Base-by-base conservation (phyloP, 2,888 invertebrate species). In the Piscicola geometra region DNA sequence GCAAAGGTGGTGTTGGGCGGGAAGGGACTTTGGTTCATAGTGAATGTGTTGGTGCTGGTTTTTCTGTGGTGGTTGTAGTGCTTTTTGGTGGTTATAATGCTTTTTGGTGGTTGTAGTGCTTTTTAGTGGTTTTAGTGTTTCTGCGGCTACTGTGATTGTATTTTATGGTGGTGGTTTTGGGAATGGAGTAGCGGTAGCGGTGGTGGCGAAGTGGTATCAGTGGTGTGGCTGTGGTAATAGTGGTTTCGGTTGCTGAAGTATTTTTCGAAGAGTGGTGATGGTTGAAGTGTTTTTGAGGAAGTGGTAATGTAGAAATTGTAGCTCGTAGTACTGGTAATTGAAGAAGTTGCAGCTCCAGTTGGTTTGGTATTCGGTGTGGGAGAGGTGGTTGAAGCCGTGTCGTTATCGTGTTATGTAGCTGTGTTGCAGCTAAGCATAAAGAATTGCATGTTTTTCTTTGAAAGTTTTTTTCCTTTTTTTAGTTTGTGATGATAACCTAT, bases 21-120 rank as follows among this genome's bases (percentile, higher is more conserved):
- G 60, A 56, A 56, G 60, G 41, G 41, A 41, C 60, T 56, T 18
- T 56, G 60, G n/a, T 56, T 18, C 60, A 56, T 56, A 3, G 60
- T 56, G 21, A n/a, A 3, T 5, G 60, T n/a, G 21, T 9, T 56
- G 3, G 25, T 25, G 60, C 15, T 25, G 60, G 25, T 56, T 3
- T 5, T 56, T 5, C 3, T 56, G 60, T 9, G 60, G 15, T 47
- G 21, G 60, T 56, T 9, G 60, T 56, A 15, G 15, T 18, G 25
- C 3, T 56, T 56, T 5, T 56, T 5, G 60, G n/a, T n/a, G n/a
- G n/a, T n/a, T n/a, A n/a, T n/a, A n/a, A n/a, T n/a, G n/a, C n/a
- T n/a, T n/a, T n/a, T n/a, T n/a, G n/a, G n/a, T n/a, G n/a, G n/a
- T n/a, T n/a, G n/a, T n/a, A n/a, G n/a, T n/a, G n/a, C n/a, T n/a